Base-by-base conservation (phyloP, 1,140 invertebrate species). In the Chlorops oryzae region DNA sequence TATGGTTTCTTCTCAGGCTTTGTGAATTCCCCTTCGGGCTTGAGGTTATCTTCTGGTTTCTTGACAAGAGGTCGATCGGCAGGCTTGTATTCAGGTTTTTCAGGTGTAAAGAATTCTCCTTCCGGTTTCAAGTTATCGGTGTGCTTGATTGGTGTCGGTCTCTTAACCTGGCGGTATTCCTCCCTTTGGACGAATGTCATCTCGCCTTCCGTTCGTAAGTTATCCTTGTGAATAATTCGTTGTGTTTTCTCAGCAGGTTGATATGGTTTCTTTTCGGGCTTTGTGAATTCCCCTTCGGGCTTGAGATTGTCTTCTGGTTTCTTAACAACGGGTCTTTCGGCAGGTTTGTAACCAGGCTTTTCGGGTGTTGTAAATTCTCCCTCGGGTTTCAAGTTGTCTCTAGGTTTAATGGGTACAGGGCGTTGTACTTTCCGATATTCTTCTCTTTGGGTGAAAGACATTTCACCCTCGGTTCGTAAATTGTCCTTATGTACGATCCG, bases 311-410 rank as follows among this genome's bases (percentile, higher is more conserved):
- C 52, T 20, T 43, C 21, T 17, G 72, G 78, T 65, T 57, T 84
- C 80, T 2, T 76, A 28, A 48, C 65, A 27, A 62, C 54, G 15
- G 68, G 68, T 49, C 73, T 58, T 59, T 80, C 76, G n/a, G 70
- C 76, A 18, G 59, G 61, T 20, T 43, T 37, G 39, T 50, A 59
- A 41, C 46, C 21, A 15, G 58, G 34, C 20, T 63, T 65, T 35
- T 62, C 55, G n/a, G 61, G 51, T 61, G 62, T 45, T 53, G 66
- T 69, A 46, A 79, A 78, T 10, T 78, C 72, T 13, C 81, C 81
- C 67, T 83, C 81, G 9, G 78, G 74, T 49, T 72, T 73, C 9
- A 84, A 59, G 59, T 83, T 84, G 57, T 86, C 83, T 12, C 61
- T 57, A 3, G 74, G 80, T 55, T 75, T 79, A 3, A 77, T 73